These are phyloP conservation scores for Desmodus rotundus DNA, from an alignment of 2,113 vertebrate genomes.

Conservation along the genomic window DNA sequence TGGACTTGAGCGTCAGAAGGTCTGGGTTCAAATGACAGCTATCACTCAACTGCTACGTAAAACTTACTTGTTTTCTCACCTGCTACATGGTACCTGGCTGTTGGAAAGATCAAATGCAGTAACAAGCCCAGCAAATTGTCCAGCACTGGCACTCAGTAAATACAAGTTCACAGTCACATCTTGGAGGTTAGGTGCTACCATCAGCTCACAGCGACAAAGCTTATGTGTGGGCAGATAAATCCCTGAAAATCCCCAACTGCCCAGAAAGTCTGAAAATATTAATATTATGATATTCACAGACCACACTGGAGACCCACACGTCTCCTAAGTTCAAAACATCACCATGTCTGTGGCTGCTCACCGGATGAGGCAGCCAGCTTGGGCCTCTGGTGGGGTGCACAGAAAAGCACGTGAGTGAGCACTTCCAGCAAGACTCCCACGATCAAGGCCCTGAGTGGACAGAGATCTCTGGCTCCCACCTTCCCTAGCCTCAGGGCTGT, in stretches of 20 bases:
- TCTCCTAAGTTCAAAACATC: no score
- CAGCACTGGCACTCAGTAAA: background rate
- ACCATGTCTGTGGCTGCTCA: rapidly evolving
- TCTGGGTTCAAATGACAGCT: background rate
- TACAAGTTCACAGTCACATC: background rate
- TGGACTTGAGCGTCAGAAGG: background rate
- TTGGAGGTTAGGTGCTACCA: background rate
- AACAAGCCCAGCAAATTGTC: background rate
- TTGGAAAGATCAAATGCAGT: background rate
- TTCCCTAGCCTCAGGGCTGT: background rate
- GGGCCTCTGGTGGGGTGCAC: rapidly evolving
- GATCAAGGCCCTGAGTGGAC: background rate
- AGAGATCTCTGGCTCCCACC: background rate
- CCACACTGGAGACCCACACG: background rate
- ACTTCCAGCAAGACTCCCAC: background rate
- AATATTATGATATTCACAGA: background rate
- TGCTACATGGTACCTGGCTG: background rate
- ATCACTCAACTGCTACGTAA: background rate
- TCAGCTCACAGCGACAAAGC: background rate
- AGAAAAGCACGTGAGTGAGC: background rate
- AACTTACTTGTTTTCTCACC: background rate
- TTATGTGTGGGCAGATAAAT: background rate
- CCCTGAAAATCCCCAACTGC: background rate
- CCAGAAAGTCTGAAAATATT: background rate
- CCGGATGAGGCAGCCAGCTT: background rate